Evolutionary conservation across 2,113 vertebrate genomes (phyloP).

Genomic region (Chauna torquata): DNA sequence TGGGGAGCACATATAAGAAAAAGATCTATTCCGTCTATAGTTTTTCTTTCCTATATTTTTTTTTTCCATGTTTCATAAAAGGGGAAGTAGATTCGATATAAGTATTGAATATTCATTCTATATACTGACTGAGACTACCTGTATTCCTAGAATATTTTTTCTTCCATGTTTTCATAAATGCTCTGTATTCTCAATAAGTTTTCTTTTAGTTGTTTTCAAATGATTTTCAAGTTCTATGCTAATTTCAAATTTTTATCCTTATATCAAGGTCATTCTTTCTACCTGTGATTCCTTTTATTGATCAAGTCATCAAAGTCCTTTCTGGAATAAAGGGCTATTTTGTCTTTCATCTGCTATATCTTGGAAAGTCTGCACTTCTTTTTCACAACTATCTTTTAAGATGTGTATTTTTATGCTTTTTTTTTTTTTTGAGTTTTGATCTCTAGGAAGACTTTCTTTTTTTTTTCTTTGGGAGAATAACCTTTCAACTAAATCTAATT

Average conservation of each 20-base stretch:
- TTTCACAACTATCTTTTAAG: background rate
- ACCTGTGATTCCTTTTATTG: background rate
- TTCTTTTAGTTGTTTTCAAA: background rate
- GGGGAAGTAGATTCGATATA: background rate
- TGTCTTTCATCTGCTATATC: background rate
- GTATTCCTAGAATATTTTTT: background rate
- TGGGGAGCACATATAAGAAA: background rate
- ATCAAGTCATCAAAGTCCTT: background rate
- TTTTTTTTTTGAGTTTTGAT: background rate
- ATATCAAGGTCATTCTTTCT: background rate
- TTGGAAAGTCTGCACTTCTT: background rate
- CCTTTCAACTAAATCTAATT: background rate
- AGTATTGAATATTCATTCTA: background rate
- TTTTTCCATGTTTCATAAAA: fast-evolving
- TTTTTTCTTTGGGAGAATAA: background rate
- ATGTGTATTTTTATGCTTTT: background rate
- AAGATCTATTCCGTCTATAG: background rate
- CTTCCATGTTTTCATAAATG: background rate
- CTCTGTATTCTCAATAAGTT: background rate
- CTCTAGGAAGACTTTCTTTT: background rate
- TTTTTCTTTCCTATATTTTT: background rate
- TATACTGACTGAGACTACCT: background rate
- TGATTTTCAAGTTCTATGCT: background rate
- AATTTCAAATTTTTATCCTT: background rate
- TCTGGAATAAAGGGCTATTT: background rate